Conservation (phyloP, 2,888 invertebrate genomes). For the Tachina grossa region DNA sequence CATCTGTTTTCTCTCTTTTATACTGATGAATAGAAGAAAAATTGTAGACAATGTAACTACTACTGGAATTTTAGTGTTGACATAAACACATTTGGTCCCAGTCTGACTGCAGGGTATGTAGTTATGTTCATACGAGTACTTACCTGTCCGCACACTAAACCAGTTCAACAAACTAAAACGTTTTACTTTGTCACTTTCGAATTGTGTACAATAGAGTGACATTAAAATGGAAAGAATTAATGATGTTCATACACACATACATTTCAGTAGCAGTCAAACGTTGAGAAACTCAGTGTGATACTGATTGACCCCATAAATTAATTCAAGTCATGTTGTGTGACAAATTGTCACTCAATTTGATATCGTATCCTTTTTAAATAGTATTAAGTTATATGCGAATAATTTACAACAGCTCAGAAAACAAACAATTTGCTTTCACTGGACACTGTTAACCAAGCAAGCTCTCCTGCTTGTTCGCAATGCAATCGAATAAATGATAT, state of each 20-base stretch:
- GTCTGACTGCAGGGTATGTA: no score
- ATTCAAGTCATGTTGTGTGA: constrained; percentile 36
- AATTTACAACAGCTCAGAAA: not conserved
- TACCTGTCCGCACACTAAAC: not conserved
- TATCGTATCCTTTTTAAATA: constrained; percentile 27
- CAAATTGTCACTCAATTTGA: constrained; percentile 45
- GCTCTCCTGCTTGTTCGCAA: no score
- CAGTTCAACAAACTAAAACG: constrained; percentile 7
- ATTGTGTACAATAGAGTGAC: constrained; percentile 8
- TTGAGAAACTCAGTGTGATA: not conserved
- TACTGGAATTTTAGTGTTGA: no score
- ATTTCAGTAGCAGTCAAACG: not conserved
- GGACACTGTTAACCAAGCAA: no score
- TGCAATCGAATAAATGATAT: no score
- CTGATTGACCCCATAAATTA: constrained; percentile 45
- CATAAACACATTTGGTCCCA: no score
- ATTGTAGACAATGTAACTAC: no score
- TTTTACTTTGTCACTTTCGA: constrained; percentile 28
- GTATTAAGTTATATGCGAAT: not conserved
- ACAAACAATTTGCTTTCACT: not conserved
- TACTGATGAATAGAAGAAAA: no score
- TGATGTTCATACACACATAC: not conserved
- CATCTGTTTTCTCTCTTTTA: no score
- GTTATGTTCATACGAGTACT: no score
- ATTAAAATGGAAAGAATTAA: constrained; percentile 21